phyloP scores from a whole-genome alignment of 1,140 invertebrate genomes.

The Lamellibrachia luymesi region DNA sequence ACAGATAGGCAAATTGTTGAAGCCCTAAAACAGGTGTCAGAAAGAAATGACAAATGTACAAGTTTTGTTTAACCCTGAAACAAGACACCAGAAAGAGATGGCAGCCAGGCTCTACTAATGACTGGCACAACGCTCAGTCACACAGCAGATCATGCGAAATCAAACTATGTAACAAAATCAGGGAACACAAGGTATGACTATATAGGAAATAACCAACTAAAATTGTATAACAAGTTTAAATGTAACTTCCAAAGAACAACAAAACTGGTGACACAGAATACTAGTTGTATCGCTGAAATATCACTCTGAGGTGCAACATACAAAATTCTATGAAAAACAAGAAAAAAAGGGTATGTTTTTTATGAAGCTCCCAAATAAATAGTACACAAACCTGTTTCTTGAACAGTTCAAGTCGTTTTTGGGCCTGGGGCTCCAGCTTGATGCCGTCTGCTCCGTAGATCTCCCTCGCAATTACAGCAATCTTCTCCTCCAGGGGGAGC shows the following conservation, averaged over 20 bases:
- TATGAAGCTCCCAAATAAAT: neutral
- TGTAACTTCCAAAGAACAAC: too few relatives aligned
- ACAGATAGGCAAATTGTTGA: constrained; percentile 88
- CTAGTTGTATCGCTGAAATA: too few relatives aligned
- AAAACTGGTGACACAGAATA: too few relatives aligned
- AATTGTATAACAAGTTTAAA: too few relatives aligned
- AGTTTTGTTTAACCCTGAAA: neutral
- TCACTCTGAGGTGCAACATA: too few relatives aligned
- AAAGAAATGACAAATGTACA: constrained; percentile 23
- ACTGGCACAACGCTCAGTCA: too few relatives aligned
- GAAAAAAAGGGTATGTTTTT: neutral
- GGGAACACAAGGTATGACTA: too few relatives aligned
- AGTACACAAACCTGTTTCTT: constrained; percentile 62
- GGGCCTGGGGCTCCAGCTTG: constrained; percentile 66
- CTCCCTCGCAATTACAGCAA: constrained; percentile 82
- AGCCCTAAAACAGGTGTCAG: constrained; percentile 66
- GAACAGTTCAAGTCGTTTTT: constrained; percentile 70
- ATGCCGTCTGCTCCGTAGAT: constrained; percentile 95
- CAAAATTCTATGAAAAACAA: neutral
- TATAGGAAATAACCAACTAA: too few relatives aligned
- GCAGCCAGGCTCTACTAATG: too few relatives aligned
- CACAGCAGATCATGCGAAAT: too few relatives aligned
- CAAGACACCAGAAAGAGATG: too few relatives aligned
- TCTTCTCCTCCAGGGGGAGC: constrained; percentile 81
- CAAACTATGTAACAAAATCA: too few relatives aligned